These are phyloP conservation scores for Neodontobutis hainanensis DNA, from an alignment of 2,113 vertebrate species.

Conservation along the genomic window DNA sequence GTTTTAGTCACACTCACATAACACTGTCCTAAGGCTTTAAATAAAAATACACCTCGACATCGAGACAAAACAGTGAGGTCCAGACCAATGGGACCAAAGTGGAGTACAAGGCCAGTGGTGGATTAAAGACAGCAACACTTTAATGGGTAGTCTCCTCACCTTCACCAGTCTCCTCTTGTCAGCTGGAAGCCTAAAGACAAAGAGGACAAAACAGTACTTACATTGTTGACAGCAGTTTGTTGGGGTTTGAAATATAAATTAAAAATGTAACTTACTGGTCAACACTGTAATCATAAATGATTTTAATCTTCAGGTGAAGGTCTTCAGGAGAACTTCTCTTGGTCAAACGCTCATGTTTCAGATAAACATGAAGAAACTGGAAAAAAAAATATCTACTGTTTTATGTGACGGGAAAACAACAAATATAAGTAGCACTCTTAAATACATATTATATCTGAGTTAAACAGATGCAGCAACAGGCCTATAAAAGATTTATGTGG, in stretches of 20 bases:
- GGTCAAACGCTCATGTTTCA: conserved; percentile 83
- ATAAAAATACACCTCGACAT: too few relatives aligned
- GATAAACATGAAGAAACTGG: conserved; percentile 86
- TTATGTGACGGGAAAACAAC: background rate
- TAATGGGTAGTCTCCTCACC: conserved; percentile 73
- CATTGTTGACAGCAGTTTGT: background rate
- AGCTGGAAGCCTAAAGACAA: conserved; percentile 80
- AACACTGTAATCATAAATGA: conserved; percentile 88
- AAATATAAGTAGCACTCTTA: background rate
- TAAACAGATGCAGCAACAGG: too few relatives aligned
- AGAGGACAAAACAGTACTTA: conserved; percentile 4
- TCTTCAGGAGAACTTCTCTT: conserved; percentile 84
- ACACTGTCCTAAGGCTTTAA: too few relatives aligned
- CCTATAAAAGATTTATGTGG: too few relatives aligned
- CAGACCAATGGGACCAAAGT: too few relatives aligned
- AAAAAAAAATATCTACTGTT: background rate
- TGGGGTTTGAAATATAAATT: background rate
- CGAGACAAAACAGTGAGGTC: too few relatives aligned
- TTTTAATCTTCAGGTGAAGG: conserved; percentile 88
- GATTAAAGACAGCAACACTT: too few relatives aligned
- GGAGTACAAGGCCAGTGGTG: too few relatives aligned
- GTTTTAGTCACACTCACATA: too few relatives aligned
- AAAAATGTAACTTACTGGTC: conserved; percentile 83
- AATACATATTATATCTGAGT: too few relatives aligned
- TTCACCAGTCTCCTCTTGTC: conserved; percentile 90